These are phyloP conservation scores for Drosophila maculinotata DNA, from an alignment of 2,888 invertebrate species.

Conservation along the genomic window DNA sequence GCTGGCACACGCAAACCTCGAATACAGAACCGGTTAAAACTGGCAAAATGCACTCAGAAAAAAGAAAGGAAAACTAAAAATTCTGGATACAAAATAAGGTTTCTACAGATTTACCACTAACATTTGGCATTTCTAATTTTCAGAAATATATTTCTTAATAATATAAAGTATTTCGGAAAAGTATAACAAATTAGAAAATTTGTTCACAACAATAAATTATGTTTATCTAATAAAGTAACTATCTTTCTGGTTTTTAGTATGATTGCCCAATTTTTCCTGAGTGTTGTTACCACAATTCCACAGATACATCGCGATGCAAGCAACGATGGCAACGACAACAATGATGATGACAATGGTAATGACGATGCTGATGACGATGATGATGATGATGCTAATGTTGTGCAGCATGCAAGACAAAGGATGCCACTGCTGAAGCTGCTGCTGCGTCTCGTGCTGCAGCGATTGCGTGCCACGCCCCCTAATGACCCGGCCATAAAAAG, in stretches of 20 bases:
- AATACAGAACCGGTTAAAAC: slow-evolving; percentile 62
- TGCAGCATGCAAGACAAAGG: slow-evolving; percentile 61
- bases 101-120: too few relatives aligned
- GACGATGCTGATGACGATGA: slow-evolving; percentile 19
- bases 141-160: too few relatives aligned
- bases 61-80: neutral
- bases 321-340: slow-evolving; percentile 21
- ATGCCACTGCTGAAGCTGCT: slow-evolving; percentile 10
- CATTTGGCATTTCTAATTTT: too few relatives aligned
- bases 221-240: too few relatives aligned
- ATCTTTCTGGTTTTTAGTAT: too few relatives aligned
- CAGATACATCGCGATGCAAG: slow-evolving; percentile 60
- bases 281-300: slow-evolving; percentile 23
- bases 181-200: too few relatives aligned
- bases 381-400: slow-evolving; percentile 53
- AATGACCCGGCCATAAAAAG: slow-evolving; percentile 77
- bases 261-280: neutral
- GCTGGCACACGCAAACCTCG: slow-evolving; percentile 69
- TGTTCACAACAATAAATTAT: too few relatives aligned
- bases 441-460: slow-evolving; percentile 18
- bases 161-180: too few relatives aligned
- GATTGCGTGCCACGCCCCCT: slow-evolving; percentile 69
- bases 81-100: too few relatives aligned
- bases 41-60: slow-evolving; percentile 17
- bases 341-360: slow-evolving; percentile 3